Base-by-base conservation (phyloP, 2,797 vertebrate genomes). In the Myiotriccus ornatus region DNA sequence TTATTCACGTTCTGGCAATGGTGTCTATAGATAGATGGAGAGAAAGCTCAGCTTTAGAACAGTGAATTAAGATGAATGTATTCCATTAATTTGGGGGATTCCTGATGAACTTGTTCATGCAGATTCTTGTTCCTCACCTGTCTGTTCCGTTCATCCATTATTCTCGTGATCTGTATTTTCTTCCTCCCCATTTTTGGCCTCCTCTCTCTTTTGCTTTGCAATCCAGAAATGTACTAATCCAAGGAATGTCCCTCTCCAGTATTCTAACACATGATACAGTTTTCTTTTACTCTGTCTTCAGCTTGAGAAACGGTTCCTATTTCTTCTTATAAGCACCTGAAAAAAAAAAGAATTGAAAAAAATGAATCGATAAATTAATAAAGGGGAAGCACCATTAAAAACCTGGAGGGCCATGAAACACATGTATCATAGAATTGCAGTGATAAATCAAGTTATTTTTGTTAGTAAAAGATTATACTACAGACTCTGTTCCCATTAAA, bases 101-200 rank as follows among this genome's bases (percentile, higher is more conserved):
- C 59, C 46, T 60, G 49, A 65, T 64, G 32, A 81, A 53, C 7
- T 64, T 32, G 2, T 30, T 93, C 68, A 73, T 3, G 19, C 46
- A 83, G 11, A 62, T 8, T 35, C 41, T 82, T 23, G 16, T 85
- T 90, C 91, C 98, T 98, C 97, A 99, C 99, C 99, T 99, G 99
- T 78, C 99, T 98, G 98, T 99, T 99, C 98, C 99, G 98, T 97
- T 99, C 99, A 90, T 99, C 99, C 99, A 99, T 99, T 98, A 99
- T 99, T 98, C 99, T 98, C 67, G 99, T 99, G 98, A 99, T 99
- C 98, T 99, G 99, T 98, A 99, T 99, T 99, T 99, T 99, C 98
- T 99, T 99, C 95, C 99, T 98, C 98, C 99, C 99, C 99, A 99
- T 99, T 98, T 98, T 99, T 87, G 93, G 90, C 89, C 97, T 97